phyloP scores from a whole-genome alignment of 2,797 vertebrate genomes.

The Prionace glauca region DNA sequence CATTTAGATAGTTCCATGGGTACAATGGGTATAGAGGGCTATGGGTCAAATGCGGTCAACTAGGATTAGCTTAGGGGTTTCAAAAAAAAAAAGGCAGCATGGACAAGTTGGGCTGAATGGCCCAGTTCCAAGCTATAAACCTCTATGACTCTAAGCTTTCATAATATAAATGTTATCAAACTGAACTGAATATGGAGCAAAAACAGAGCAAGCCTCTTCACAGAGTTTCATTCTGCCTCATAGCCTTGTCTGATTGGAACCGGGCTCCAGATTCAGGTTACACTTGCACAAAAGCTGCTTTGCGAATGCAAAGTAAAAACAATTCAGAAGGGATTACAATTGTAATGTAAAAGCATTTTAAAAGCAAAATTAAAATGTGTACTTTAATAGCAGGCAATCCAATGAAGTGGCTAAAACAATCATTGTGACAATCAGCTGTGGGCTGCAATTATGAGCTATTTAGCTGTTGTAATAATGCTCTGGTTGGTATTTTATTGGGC shows the following conservation, averaged over 20 bases:
- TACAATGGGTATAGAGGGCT: too few species aligned
- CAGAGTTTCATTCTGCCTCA: not conserved
- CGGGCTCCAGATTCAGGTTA: conserved; percentile 4
- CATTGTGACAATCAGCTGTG: not conserved
- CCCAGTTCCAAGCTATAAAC: too few species aligned
- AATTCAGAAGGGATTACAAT: not conserved
- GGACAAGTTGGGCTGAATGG: too few species aligned
- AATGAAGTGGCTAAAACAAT: not conserved
- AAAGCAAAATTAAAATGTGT: not conserved
- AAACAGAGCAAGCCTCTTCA: not conserved
- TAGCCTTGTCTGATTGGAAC: not conserved
- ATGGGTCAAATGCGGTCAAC: too few species aligned
- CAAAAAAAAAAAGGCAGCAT: too few species aligned
- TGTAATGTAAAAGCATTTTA: not conserved
- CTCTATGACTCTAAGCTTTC: not conserved
- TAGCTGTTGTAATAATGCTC: not conserved
- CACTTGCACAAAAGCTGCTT: not conserved
- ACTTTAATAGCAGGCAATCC: not conserved
- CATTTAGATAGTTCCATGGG: too few species aligned
- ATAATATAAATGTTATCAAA: not conserved
- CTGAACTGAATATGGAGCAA: not conserved
- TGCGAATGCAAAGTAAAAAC: not conserved
- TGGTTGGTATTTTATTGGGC: not conserved
- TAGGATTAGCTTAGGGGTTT: too few species aligned
- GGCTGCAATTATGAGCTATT: not conserved